Evolutionary conservation across 2,113 vertebrate genomes (phyloP).

Genomic region (Dasyprocta punctata): DNA sequence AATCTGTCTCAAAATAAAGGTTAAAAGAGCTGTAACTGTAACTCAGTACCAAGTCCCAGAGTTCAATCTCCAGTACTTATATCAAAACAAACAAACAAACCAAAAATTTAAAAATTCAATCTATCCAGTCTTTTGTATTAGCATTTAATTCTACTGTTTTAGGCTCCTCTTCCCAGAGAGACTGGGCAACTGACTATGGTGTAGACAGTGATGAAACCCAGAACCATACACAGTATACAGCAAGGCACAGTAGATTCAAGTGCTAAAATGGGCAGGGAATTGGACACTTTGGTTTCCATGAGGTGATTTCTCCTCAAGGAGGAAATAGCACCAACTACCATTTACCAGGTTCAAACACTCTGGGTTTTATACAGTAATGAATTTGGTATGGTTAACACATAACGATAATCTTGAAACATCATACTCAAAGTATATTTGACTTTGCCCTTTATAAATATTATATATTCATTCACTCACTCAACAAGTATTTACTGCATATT

Average conservation of each 20-base stretch:
- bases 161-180: neutral
- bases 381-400: neutral
- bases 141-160: neutral
- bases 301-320: neutral
- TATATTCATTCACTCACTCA: neutral
- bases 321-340: neutral
- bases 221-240: neutral
- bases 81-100: neutral
- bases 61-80: neutral
- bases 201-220: neutral
- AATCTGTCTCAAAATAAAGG: neutral
- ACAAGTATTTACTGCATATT: neutral
- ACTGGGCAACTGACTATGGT: neutral
- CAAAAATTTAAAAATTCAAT: neutral
- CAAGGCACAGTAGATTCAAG: neutral
- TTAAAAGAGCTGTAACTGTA: neutral
- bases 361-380: neutral
- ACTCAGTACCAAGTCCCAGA: neutral
- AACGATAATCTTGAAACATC: neutral
- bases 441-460: slow-evolving; percentile 37
- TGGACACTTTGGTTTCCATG: neutral
- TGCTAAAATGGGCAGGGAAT: neutral
- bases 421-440: neutral
- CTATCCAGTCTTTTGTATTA: neutral
- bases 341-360: neutral